A percentile compares a stretch with the other conserved stretches of the same genome.
Conservation (phyloP, 2,113 vertebrate species). For the Plectropomus leopardus region DNA sequence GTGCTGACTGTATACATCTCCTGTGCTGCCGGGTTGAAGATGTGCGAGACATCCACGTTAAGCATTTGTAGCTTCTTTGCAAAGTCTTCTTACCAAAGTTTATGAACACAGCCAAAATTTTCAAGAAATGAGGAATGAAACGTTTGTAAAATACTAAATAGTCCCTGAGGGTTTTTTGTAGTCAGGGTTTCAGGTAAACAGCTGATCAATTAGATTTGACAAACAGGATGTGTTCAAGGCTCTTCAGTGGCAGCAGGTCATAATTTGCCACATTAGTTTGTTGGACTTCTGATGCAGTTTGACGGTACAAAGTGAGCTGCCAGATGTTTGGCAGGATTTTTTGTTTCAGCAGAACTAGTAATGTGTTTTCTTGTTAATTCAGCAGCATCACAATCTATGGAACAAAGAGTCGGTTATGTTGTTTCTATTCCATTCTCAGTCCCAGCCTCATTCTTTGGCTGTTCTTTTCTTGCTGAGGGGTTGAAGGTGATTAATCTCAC, state of each 20-base stretch:
- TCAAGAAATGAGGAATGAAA: no score
- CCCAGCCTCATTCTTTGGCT: neutral
- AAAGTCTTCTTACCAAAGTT: no score
- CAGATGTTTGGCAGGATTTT: neutral
- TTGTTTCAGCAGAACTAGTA: neutral
- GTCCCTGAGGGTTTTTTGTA: no score
- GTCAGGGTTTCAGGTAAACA: neutral
- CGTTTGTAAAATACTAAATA: no score
- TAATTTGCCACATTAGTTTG: neutral
- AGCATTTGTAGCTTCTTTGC: no score
- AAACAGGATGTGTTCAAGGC: neutral
- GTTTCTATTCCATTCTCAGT: neutral
- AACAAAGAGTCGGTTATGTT: neutral
- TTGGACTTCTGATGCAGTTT: neutral
- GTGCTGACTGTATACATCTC: no score
- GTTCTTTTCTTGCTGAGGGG: neutral
- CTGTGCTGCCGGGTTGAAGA: no score
- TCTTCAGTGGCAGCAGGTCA: neutral
- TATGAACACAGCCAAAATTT: no score
- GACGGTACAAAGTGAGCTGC: neutral
- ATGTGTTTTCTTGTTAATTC: neutral
- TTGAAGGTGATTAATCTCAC: slow-evolving; percentile 37
- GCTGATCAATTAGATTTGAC: neutral
- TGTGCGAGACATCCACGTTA: no score
- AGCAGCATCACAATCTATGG: neutral